Evolutionary conservation across 2,113 vertebrate genomes (phyloP), one percentile per base, ranked within the genome.

Genomic region (Paracanthobrama guichenoti): DNA sequence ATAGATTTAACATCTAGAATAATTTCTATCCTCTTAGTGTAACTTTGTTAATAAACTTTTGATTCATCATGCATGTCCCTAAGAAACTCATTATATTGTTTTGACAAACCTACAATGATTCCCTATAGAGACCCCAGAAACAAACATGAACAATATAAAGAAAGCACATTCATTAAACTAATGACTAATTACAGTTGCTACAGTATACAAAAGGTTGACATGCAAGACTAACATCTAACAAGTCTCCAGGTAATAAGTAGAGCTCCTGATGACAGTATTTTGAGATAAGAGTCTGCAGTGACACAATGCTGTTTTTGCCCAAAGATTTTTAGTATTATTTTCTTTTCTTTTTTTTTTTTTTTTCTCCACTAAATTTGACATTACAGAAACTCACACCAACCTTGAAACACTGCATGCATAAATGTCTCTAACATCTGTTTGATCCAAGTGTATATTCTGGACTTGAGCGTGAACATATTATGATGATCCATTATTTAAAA

Each of bases 81-180:
- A 4, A 10, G 88, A 86, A 91, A 80, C 80, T 92, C 89, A 91
- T 91, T 92, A 92, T 86, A 22, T 28, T 84, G 14, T 57, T 48
- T 35, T 82, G 42, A 78, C 11, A 81, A 59, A 31, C 44, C 74
- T 22, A 42, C 24, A 39, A 12, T 28, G 67, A 84, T 75, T 72
- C 89, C 88, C 90, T 13, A 0, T 90, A 86, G 92, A 59, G 59
- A 59, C 14, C 53, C 22, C 3, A 46, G 59, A 6, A 69, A 64
- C 59, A 72, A 57, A 55, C 46, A 59, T 9, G 48, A 84, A 31
- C 46, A 10, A 22, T 7, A 64, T 87, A 89, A 90, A 93, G 89
- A 91, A 83, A 86, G 31, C 77, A 86, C 62, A 81, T 64, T 93
- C 90, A 93, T 92, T 92, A 93, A 85, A 75, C 20, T 93, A 92